Conservation (phyloP, 1,140 invertebrate genomes). For the Belonocnema kinseyi region DNA sequence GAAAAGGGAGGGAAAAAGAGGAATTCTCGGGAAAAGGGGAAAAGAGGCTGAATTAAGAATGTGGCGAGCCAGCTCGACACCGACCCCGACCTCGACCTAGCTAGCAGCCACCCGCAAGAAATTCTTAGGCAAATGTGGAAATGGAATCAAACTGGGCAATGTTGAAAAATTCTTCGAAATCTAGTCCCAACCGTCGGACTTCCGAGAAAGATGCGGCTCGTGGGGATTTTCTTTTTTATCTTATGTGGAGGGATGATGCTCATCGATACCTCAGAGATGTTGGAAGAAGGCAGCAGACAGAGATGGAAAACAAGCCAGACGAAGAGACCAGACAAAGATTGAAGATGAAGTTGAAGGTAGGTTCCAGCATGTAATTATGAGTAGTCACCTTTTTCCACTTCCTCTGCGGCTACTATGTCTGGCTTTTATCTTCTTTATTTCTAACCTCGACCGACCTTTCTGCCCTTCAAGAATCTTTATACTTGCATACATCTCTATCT, state of each 20-base stretch:
- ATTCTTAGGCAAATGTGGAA: conserved; percentile 27
- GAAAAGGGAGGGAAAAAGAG: no score
- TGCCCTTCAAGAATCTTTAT: no score
- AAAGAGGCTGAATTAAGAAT: neutral
- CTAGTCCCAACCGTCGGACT: neutral
- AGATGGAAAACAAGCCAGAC: neutral
- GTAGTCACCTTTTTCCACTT: neutral
- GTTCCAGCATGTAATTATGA: neutral
- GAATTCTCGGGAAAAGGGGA: no score
- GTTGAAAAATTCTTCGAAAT: conserved; percentile 24
- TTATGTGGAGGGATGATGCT: neutral
- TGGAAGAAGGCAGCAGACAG: neutral
- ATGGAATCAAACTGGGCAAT: neutral
- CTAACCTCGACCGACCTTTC: neutral
- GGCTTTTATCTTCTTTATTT: neutral
- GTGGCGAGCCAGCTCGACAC: neutral
- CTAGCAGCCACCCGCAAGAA: neutral
- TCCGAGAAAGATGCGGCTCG: conserved; percentile 21
- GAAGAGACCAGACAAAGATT: neutral
- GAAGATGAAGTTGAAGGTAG: neutral
- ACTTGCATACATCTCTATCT: no score
- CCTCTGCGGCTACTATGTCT: neutral
- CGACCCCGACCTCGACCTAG: neutral
- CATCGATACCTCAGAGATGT: conserved; percentile 1
- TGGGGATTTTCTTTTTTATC: conserved; percentile 27